These are phyloP conservation scores for Cantharis nigra DNA, from an alignment of 2,888 invertebrate species.

Conservation along the genomic window DNA sequence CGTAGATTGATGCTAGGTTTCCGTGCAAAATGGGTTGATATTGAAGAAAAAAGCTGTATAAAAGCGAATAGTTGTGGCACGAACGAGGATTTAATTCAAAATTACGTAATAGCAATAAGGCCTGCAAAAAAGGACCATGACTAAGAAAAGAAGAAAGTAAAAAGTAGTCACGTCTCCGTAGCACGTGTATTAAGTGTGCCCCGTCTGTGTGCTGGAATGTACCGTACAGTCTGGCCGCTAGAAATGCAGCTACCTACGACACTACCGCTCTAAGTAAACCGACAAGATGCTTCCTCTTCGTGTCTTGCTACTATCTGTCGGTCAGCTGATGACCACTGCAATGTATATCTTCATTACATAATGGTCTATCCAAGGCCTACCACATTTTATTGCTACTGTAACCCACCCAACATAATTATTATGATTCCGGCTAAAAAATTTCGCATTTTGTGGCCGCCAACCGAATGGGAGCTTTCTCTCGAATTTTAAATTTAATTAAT, in stretches of 20 bases:
- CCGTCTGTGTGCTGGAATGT: constrained; percentile 41
- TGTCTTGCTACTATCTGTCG: constrained; percentile 26
- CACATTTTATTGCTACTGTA: constrained; percentile 21
- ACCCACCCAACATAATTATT: neutral
- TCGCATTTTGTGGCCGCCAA: neutral
- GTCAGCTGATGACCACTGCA: constrained; percentile 28
- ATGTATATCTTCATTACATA: constrained; percentile 28
- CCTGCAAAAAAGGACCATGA: neutral
- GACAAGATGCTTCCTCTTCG: constrained; percentile 21
- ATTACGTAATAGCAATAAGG: neutral
- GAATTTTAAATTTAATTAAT: constrained; percentile 7
- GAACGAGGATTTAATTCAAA: neutral
- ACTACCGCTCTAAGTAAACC: constrained; percentile 21
- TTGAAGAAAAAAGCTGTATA: neutral
- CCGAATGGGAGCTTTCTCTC: neutral
- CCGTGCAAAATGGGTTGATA: neutral
- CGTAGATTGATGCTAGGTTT: neutral
- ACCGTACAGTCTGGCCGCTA: constrained; percentile 28
- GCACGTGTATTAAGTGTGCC: constrained; percentile 48
- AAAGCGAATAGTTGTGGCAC: neutral
- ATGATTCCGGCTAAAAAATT: neutral
- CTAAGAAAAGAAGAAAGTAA: constrained; percentile 24
- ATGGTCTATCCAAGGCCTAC: constrained; percentile 25
- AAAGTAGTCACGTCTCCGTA: constrained; percentile 41
- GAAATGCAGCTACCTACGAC: constrained; percentile 25